Percentiles rank a stretch among this genome's conserved stretches.
phyloP scores from a whole-genome alignment of 2,113 vertebrate genomes.

The Neomonachus schauinslandi region DNA sequence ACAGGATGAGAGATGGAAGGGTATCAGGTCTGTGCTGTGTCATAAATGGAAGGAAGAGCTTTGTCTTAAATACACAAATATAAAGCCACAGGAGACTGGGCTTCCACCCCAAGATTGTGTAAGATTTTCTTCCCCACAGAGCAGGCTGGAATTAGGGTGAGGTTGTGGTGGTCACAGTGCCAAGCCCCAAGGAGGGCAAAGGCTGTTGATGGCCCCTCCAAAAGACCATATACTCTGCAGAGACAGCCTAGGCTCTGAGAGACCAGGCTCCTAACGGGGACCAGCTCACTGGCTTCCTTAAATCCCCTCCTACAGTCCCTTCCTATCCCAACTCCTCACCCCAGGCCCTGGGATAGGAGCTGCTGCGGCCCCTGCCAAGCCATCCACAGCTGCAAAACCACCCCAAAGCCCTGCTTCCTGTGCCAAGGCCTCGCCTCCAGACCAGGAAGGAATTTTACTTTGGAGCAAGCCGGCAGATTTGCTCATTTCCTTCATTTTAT shows the following conservation, averaged over 20 bases:
- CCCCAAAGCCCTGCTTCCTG: not conserved
- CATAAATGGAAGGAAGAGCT: not conserved
- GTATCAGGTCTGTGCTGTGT: not conserved
- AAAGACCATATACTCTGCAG: not conserved
- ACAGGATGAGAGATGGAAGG: not conserved
- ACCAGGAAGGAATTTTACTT: constrained; percentile 11
- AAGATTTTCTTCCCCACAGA: not conserved
- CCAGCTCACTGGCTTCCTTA: not conserved
- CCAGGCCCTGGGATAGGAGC: not conserved
- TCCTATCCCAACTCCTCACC: no score
- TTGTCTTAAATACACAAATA: not conserved
- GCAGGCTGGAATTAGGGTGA: not conserved
- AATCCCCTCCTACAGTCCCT: not conserved
- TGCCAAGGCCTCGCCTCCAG: constrained; percentile 27
- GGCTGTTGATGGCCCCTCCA: accelerated
- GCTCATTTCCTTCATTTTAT: constrained; percentile 56
- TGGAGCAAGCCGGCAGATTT: not conserved
- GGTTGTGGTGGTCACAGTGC: not conserved
- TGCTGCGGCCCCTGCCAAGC: not conserved
- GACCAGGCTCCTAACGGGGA: not conserved
- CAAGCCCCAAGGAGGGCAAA: not conserved
- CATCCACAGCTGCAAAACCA: not conserved
- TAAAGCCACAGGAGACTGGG: not conserved
- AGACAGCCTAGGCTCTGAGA: not conserved
- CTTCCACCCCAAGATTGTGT: not conserved